These are phyloP conservation scores for Barnardius zonarius DNA, from an alignment of 2,113 vertebrate genomes.

Conservation along the genomic window DNA sequence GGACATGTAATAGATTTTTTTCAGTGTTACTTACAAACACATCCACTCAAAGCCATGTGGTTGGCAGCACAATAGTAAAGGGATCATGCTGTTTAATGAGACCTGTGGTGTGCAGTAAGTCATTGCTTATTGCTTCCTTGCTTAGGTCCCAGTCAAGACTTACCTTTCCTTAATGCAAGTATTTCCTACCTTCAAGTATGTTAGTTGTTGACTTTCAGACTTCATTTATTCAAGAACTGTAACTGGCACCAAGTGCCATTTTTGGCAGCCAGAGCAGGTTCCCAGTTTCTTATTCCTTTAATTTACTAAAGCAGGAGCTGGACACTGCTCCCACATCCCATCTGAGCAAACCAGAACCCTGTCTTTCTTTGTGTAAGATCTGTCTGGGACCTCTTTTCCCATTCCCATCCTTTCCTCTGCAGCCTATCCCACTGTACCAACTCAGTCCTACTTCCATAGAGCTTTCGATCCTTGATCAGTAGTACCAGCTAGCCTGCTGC, in stretches of 20 bases:
- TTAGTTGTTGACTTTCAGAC: neutral
- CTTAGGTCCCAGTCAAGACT: neutral
- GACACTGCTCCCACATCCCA: neutral
- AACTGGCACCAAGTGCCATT: neutral
- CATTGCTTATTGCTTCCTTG: neutral
- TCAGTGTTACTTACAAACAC: neutral
- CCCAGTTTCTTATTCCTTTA: neutral
- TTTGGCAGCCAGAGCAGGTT: neutral
- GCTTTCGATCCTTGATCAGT: neutral
- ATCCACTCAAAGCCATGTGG: neutral
- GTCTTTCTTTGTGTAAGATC: neutral
- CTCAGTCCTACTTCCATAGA: neutral
- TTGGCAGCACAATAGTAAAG: neutral
- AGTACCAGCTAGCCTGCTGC: neutral
- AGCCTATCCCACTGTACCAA: neutral
- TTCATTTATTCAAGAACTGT: neutral
- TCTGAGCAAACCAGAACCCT: neutral
- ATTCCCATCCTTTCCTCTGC: neutral
- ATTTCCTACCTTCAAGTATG: neutral
- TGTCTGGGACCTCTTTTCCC: neutral
- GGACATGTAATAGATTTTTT: neutral
- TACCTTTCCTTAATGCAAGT: neutral
- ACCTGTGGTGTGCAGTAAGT: neutral
- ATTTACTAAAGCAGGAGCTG: neutral
- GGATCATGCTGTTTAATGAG: neutral